Percentiles rank a stretch among this genome's conserved stretches.
Conservation (phyloP, 1,140 invertebrate species). For the Diorhabda carinulata region DNA sequence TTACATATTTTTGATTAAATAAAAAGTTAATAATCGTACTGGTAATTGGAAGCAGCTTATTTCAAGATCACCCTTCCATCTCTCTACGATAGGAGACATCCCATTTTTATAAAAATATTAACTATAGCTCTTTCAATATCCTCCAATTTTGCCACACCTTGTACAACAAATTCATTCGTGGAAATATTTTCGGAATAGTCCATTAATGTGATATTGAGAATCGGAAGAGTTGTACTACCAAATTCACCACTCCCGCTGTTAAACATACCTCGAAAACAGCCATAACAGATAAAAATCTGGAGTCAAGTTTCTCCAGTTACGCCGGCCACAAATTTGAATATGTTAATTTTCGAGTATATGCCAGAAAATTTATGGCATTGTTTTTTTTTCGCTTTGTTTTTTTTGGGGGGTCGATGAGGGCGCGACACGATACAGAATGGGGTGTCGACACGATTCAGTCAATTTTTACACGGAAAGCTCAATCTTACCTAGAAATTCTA, state of each 20-base stretch:
- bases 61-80: no score
- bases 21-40: no score
- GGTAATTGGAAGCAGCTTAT: no score
- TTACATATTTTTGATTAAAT: no score
- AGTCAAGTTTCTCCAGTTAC: slow-evolving; percentile 32
- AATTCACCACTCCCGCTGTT: slow-evolving; percentile 20
- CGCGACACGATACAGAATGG: slow-evolving; percentile 34
- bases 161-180: no score
- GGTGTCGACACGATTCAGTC: slow-evolving; percentile 38
- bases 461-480: slow-evolving; percentile 37
- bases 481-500: slow-evolving; percentile 31
- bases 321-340: slow-evolving; percentile 33
- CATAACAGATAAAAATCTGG: slow-evolving; percentile 35
- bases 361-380: slow-evolving; percentile 34
- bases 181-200: no score
- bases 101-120: no score
- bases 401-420: slow-evolving; percentile 30
- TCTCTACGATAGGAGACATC: no score
- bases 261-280: slow-evolving; percentile 37
- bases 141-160: no score
- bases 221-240: no score
- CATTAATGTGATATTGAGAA: no score
- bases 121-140: no score
- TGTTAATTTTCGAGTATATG: slow-evolving; percentile 34
- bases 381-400: slow-evolving; percentile 6